Conservation (phyloP, 2,888 invertebrate species). For the Oithona nana region DNA sequence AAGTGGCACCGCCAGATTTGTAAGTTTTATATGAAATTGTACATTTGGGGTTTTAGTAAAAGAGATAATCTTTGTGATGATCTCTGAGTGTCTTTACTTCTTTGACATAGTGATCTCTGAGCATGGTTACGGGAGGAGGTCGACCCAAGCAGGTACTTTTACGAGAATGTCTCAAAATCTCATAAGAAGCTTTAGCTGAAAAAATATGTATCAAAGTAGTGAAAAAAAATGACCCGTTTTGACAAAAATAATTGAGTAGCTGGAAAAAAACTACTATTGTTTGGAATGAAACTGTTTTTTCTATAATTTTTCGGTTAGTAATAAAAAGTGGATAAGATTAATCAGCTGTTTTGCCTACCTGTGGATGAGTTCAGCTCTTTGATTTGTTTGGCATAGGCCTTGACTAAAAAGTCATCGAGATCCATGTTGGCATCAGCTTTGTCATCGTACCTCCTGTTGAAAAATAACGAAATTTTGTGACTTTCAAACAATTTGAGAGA, state of each 20-base stretch:
- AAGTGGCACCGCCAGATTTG: background rate
- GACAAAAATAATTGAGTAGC: no score
- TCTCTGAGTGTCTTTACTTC: background rate
- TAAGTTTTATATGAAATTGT: background rate
- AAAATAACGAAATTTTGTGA: no score
- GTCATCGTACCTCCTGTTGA: slow-evolving; percentile 2
- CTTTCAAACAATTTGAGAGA: no score
- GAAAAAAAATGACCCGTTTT: no score
- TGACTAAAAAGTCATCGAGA: background rate
- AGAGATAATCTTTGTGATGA: background rate
- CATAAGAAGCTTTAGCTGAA: background rate
- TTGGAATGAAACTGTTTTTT: background rate
- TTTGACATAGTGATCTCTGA: background rate
- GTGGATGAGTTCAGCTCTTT: slow-evolving; percentile 13
- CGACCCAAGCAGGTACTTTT: background rate
- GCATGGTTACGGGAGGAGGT: background rate
- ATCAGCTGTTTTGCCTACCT: no score
- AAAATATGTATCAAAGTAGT: background rate
- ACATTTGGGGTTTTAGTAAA: background rate
- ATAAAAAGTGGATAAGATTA: background rate
- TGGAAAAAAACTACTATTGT: no score
- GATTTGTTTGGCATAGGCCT: slow-evolving; percentile 8
- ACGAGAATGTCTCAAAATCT: background rate
- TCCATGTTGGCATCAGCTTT: background rate
- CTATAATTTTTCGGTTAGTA: background rate